Percentiles rank a stretch among this genome's conserved stretches.
Conservation (phyloP, 2,113 vertebrate genomes). For the Mormyrus lacerda region DNA sequence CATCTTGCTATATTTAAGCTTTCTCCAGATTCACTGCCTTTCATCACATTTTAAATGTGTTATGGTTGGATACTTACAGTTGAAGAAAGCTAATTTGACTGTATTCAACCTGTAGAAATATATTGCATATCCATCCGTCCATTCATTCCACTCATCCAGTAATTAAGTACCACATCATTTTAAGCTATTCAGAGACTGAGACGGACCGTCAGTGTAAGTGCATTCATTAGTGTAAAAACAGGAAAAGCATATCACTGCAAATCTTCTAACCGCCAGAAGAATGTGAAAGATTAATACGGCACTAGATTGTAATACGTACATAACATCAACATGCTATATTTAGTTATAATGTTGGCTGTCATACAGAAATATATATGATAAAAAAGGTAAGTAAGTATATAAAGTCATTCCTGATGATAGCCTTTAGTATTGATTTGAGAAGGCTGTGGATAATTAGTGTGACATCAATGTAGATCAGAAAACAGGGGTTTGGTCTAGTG, state of each 20-base stretch:
- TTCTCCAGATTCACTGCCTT: not conserved
- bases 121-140: not conserved
- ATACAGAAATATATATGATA: not conserved
- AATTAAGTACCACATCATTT: not conserved
- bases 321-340: not conserved
- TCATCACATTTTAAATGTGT: not conserved
- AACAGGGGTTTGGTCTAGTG: not conserved
- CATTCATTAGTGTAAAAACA: not conserved
- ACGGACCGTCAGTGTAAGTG: not conserved
- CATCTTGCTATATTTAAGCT: not conserved
- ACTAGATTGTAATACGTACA: not conserved
- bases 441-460: not conserved
- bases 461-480: not conserved
- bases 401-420: not conserved
- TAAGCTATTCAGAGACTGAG: not conserved
- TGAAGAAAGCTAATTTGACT: not conserved
- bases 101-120: not conserved
- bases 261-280: not conserved
- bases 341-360: not conserved
- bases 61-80: not conserved
- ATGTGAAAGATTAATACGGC: not conserved
- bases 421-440: not conserved
- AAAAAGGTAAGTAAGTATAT: not conserved
- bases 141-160: not conserved
- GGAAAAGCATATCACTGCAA: not conserved